Base-by-base conservation (phyloP, 2,888 invertebrate genomes). In the Pseudolycoriella hygida region DNA sequence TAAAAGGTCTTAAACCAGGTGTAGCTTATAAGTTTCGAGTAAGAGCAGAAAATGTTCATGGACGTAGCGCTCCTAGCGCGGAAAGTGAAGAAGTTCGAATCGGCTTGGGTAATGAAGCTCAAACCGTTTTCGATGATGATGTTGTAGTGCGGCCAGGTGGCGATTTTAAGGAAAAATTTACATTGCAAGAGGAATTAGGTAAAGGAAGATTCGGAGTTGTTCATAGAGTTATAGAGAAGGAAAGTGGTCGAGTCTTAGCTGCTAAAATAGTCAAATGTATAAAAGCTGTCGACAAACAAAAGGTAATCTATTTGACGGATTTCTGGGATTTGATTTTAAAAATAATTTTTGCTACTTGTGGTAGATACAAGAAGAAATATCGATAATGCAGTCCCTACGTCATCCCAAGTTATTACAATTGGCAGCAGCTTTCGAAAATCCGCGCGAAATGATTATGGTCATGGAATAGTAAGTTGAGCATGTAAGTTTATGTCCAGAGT, bases 391-490 rank as follows among this genome's bases (percentile, higher is more conserved):
- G 55, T 67, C 74, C 17, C 66, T 96, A 44, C 67, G 76, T 47
- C 93, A 94, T 67, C 84, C 84, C 3, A 84, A 88, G 54, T 70
- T 96, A 1, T 70, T 94, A 8, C 82, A 86, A 57, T 66, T 92
- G 44, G 77, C 80, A 3, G 86, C 86, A 25, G 86, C 86, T 10
- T 90, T 79, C 60, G 84, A 85, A 54, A 76, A 72, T 51, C 71
- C 76, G 25, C 73, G 77, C 51, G 83, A 85, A 59, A 81, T 84
- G 57, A 74, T 88, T 47, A 79, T 94, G 68, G 77, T 94, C 34
- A 85, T 85, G 68, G 93, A 96, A 71, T 83, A 85, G 93, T 94
- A 68, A 78, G 85, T 75, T 50, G 6, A 10, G 3, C n/a, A 14
- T 34, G 4, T 8, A 37, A 43, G 17, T 10, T 11, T 12, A 40